Evolutionary conservation across 2,797 vertebrate species (phyloP).

Genomic region (Rhinophrynus dorsalis): DNA sequence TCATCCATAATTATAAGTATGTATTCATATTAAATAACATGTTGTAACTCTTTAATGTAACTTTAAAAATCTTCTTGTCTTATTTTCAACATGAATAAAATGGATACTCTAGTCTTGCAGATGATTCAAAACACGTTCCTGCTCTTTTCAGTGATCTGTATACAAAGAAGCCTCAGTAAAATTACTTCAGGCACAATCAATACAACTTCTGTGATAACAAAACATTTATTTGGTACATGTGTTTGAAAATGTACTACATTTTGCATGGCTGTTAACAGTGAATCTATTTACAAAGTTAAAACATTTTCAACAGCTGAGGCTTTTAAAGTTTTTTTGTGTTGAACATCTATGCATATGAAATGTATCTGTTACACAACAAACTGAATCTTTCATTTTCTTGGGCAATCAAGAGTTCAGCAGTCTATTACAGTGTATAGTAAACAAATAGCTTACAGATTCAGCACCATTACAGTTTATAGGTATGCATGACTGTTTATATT

Average conservation of each 20-base stretch:
- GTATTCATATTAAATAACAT: too few relatives aligned
- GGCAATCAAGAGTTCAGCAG: not conserved
- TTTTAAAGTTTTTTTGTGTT: not conserved
- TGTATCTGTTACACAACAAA: constrained; percentile 12
- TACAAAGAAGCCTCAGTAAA: constrained; percentile 3
- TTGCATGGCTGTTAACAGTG: constrained; percentile 8
- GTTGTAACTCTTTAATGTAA: too few relatives aligned
- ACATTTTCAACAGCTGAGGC: not conserved
- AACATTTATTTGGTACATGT: constrained; percentile 22
- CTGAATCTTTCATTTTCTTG: not conserved
- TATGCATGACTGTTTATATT: too few relatives aligned
- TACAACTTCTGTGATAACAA: constrained; percentile 17
- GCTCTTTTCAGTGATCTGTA: too few relatives aligned
- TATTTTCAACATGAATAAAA: too few relatives aligned
- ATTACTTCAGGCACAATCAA: not conserved
- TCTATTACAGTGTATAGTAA: not conserved
- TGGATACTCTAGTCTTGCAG: too few relatives aligned
- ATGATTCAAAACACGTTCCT: too few relatives aligned
- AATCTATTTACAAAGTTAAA: constrained; percentile 17
- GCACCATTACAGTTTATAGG: too few relatives aligned
- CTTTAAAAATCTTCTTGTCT: too few relatives aligned
- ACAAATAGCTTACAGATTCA: not conserved
- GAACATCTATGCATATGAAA: constrained; percentile 16
- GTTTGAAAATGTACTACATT: constrained; percentile 7
- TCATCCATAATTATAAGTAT: too few relatives aligned